A percentile compares a stretch with the other conserved stretches of the same genome.
Evolutionary conservation across 2,113 vertebrate species (phyloP).

Genomic region (Cichladusa arquata): DNA sequence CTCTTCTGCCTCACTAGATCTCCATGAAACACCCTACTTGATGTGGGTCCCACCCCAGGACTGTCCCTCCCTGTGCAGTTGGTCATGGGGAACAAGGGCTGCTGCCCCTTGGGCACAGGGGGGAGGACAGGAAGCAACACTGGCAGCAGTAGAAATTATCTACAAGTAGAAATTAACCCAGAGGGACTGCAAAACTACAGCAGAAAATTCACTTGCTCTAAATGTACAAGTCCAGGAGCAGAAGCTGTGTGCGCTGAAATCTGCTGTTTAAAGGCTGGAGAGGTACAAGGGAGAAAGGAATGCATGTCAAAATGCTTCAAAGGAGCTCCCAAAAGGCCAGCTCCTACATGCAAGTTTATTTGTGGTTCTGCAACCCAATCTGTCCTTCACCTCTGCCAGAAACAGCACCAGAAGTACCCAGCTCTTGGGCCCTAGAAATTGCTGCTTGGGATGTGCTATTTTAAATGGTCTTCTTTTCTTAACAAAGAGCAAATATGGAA

Average conservation of each 20-base stretch:
- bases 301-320: neutral
- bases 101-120: accelerated
- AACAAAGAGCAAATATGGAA: neutral
- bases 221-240: neutral
- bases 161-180: neutral
- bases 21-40: neutral
- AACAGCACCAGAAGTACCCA: neutral
- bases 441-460: neutral
- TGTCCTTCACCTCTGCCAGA: neutral
- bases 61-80: neutral
- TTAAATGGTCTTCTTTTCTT: neutral
- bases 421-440: neutral
- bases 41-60: accelerated
- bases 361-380: neutral
- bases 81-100: neutral
- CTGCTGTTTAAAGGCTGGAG: neutral
- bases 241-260: neutral
- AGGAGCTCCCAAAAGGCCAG: neutral
- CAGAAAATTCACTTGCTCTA: neutral
- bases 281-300: neutral
- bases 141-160: neutral
- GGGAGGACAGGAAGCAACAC: accelerated
- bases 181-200: neutral
- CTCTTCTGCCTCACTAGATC: neutral
- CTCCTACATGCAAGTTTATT: neutral